Conservation (phyloP, 2,888 invertebrate species). For the Ametastegia equiseti region DNA sequence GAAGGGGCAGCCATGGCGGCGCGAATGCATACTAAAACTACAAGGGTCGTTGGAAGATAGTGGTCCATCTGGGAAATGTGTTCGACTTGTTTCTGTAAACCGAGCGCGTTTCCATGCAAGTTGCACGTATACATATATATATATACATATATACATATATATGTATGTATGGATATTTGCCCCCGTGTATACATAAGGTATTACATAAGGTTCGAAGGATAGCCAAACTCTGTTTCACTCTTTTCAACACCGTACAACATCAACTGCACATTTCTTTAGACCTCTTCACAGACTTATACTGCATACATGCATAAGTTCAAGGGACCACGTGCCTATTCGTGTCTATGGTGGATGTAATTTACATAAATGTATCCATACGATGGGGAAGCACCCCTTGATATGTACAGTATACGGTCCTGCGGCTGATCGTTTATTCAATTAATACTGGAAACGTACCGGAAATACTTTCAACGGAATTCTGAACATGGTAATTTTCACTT, state of each 20-base stretch:
- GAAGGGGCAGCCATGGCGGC: not conserved
- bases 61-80: conserved; percentile 46
- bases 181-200: too few species aligned
- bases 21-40: conserved; percentile 23
- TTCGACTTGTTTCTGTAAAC: conserved; percentile 8
- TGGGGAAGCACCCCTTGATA: conserved; percentile 7
- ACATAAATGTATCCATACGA: conserved; percentile 4
- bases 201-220: not conserved
- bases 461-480: too few species aligned
- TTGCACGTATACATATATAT: not conserved
- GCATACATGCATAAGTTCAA: not conserved
- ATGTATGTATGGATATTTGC: not conserved
- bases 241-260: too few species aligned
- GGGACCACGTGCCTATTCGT: not conserved
- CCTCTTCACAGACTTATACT: not conserved
- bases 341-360: not conserved
- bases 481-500: too few species aligned
- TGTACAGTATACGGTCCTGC: too few species aligned
- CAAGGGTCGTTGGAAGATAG: conserved; percentile 31
- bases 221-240: not conserved
- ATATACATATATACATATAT: not conserved
- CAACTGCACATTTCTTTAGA: not conserved
- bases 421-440: too few species aligned
- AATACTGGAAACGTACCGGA: too few species aligned
- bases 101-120: conserved; percentile 23